Percentiles rank a stretch among this genome's conserved stretches.
These are phyloP conservation scores for Sylvietta virens DNA, from an alignment of 2,113 vertebrate genomes.

Conservation along the genomic window DNA sequence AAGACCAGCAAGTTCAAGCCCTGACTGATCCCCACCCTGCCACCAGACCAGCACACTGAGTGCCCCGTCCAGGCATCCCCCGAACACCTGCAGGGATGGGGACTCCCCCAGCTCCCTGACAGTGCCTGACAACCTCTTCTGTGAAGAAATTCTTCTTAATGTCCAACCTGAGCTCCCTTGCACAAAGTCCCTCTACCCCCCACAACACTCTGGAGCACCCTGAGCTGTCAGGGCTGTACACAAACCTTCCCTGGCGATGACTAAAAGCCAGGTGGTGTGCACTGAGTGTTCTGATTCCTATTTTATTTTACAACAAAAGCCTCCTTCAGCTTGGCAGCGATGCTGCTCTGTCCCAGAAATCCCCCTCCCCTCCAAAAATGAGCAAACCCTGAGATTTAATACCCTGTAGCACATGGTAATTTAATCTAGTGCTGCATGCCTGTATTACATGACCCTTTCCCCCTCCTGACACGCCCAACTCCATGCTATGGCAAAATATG, in stretches of 20 bases:
- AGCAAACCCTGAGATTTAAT: neutral
- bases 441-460: neutral
- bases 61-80: rapidly evolving
- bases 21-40: neutral
- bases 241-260: neutral
- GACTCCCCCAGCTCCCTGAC: neutral
- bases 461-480: neutral
- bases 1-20: neutral
- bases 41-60: neutral
- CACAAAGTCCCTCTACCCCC: neutral
- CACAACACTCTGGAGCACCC: neutral
- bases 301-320: neutral
- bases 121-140: neutral
- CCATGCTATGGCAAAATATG: rapidly evolving
- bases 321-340: neutral
- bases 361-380: no score
- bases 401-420: neutral
- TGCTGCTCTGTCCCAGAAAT: neutral
- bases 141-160: neutral
- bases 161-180: neutral
- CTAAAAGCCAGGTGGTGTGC: neutral
- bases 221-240: neutral
- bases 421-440: neutral
- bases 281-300: neutral
- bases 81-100: neutral